Evolutionary conservation across 2,797 vertebrate species (phyloP).

Genomic region (Loriculus beryllinus): DNA sequence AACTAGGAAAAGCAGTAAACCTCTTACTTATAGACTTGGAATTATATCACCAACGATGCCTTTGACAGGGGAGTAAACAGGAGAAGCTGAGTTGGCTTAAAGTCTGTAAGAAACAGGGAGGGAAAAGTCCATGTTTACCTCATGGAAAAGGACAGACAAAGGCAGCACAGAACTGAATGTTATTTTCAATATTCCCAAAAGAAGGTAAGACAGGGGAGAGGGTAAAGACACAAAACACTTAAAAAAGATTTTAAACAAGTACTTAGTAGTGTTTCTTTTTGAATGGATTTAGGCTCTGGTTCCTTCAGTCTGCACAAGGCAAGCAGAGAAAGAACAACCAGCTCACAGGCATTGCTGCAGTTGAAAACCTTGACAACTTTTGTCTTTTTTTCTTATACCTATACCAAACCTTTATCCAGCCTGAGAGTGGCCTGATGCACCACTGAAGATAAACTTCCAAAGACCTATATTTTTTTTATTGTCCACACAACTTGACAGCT

Average conservation of each 20-base stretch:
- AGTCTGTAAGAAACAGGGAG: constrained; percentile 37
- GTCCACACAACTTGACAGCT: not conserved
- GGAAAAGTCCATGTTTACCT: constrained; percentile 68
- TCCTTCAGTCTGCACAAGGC: not conserved
- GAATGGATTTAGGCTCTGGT: not conserved
- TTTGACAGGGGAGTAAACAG: constrained; percentile 61
- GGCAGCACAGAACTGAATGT: constrained; percentile 56
- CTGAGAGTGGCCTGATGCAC: not conserved
- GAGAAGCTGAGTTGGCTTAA: constrained; percentile 63
- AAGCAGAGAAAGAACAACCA: not conserved
- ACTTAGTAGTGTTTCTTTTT: constrained; percentile 40
- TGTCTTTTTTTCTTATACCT: not conserved
- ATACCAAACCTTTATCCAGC: not conserved
- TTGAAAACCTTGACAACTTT: not conserved
- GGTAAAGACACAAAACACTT: constrained; percentile 57
- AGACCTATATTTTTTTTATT: not conserved
- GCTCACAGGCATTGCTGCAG: not conserved
- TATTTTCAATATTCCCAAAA: constrained; percentile 73
- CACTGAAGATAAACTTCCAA: not conserved
- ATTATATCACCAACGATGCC: not conserved
- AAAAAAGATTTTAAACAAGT: constrained; percentile 62
- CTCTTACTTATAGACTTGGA: constrained; percentile 40
- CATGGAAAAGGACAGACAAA: constrained; percentile 67
- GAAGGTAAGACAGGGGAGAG: constrained; percentile 57
- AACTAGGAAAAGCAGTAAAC: constrained; percentile 2